Base-by-base conservation (phyloP, 2,113 vertebrate species). In the Symphodus melops region DNA sequence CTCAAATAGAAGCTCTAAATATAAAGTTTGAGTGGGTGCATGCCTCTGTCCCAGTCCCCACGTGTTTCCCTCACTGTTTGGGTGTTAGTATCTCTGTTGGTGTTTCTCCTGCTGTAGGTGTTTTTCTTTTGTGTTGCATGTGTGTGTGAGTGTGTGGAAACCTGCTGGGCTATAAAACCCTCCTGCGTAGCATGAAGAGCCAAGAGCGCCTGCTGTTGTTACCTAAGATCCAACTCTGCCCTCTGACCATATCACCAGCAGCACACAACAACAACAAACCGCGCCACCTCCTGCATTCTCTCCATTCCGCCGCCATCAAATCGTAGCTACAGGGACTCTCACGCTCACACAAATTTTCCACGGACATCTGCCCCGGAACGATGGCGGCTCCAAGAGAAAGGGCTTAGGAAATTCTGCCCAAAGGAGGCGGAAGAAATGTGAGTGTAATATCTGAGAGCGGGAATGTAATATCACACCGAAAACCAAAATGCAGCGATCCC, bases 391-490 rank as follows among this genome's bases (percentile, higher is more conserved):
- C 53, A 44, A 73, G 72, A 79, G 73, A 76, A 69, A 67, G 70
- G 71, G 49, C 63, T 66, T 66, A 55, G 62, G 75, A 78, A 70
- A 87, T 80, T 81, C 83, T 8, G 84, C 89, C 91, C 84, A 79
- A 82, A 89, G 91, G 86, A 79, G 81, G 72, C 16, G 81, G 84
- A 89, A 89, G 90, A 91, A 89, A 91, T 91, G 91, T 91, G 90
- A 84, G 81, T 5, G 83, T 83, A 91, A 91, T 91, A 89, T 89
- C 85, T 68, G 44, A 51, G 87, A 82, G 83, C 68, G 76, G 81
- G 78, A 88, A 84, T 85, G 85, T 80, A 81, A 90, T 88, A 90
- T 86, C 62, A 87, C 33, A n/a, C 23, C 10, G 68, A 79, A 28
- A 33, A 82, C 54, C 79, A 52, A 55, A 83, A 78, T 12, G 79